phyloP scores from a whole-genome alignment of 2,888 invertebrate genomes.

The Flabesymbios commensalis region DNA sequence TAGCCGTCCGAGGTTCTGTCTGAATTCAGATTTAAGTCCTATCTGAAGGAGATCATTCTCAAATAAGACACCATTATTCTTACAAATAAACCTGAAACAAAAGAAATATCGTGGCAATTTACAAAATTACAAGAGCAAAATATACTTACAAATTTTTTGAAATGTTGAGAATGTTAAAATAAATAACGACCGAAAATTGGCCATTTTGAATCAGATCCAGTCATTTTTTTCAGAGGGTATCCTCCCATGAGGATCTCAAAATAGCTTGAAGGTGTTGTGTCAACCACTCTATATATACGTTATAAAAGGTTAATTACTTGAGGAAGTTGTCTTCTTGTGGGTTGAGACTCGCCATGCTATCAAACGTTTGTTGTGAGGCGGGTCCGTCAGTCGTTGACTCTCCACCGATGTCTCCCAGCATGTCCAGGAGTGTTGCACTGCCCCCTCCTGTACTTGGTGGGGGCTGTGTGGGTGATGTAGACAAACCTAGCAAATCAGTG shows the following conservation, averaged over 20 bases:
- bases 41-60: conserved; percentile 95
- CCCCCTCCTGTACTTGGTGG: neutral
- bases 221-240: too few relatives aligned
- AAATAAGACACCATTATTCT: conserved; percentile 97
- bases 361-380: neutral
- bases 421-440: conserved; percentile 73
- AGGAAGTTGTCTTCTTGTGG: too few relatives aligned
- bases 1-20: conserved; percentile 92
- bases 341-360: too few relatives aligned
- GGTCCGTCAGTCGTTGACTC: conserved; percentile 16
- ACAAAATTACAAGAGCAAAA: neutral
- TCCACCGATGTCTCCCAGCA: conserved; percentile 85
- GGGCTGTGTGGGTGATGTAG: neutral
- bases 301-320: too few relatives aligned
- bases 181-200: too few relatives aligned
- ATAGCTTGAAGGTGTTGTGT: too few relatives aligned
- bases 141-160: neutral
- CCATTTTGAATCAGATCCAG: too few relatives aligned
- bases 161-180: neutral
- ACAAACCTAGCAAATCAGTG: neutral
- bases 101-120: neutral
- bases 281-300: too few relatives aligned
- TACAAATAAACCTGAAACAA: conserved; percentile 61
- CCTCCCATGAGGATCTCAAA: too few relatives aligned
- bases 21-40: conserved; percentile 95